Evolutionary conservation across 2,797 vertebrate genomes (phyloP), one percentile per base, ranked within the genome.

Genomic region (Darevskia mixta): DNA sequence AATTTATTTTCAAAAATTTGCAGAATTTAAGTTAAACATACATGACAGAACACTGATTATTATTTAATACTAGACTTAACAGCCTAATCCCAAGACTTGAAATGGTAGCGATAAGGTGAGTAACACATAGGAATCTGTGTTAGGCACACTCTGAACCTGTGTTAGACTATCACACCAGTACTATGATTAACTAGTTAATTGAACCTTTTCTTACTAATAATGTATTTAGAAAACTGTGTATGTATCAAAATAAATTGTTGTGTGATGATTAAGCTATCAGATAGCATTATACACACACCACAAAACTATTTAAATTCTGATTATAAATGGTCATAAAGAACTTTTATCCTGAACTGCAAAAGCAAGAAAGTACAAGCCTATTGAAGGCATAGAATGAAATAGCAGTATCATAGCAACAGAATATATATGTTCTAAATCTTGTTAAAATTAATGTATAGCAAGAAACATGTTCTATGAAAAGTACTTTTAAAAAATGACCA

Each of bases 371-470:
- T 13, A 49, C 80, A 75, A 66, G 35, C 23, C 0, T 82, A 75
- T 11, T 25, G 71, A 41, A 86, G 87, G 15, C 18, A 89, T 5
- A 66, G 7, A 35, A 0, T 87, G 85, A 89, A 77, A 61, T 82
- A 79, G 43, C 88, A 84, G 72, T 49, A 29, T 90, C 71, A 72
- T 83, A 13, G 2, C 0, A 83, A 15, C 75, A 85, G 9, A 2
- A 78, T 82, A 55, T 7, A 90, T 91, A 92, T 82, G 82, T 78
- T 71, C 75, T 11, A 61, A 29, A 71, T 83, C 45, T 87, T 67
- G 1, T 58, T 86, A 38, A 92, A 32, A 29, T 43, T 81, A 29
- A 8, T 0, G 1, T 20, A 81, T 55, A 86, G 55, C 23, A 27
- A 85, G 91, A 64, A 20, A 90, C 29, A 79, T 89, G 89, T 58